Evolutionary conservation across 2,113 vertebrate genomes (phyloP).

Genomic region (Mobula birostris): DNA sequence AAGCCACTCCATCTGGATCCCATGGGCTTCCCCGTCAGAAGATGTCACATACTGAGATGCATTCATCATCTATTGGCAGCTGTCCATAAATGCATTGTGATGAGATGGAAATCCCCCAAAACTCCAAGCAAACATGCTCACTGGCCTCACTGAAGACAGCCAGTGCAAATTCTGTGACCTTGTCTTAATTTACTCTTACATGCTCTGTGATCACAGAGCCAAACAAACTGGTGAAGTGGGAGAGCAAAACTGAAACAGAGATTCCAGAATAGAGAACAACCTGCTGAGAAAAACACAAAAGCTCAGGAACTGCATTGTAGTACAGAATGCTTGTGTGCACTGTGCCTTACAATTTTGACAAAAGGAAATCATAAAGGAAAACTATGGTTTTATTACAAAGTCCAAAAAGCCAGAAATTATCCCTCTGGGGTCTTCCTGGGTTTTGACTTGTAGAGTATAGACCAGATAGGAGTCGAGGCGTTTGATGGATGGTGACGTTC

Average conservation of each 20-base stretch:
- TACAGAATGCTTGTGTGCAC: no score
- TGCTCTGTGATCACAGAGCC: background rate
- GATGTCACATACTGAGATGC: constrained; percentile 9
- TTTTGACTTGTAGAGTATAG: no score
- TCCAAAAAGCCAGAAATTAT: no score
- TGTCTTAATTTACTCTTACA: constrained; percentile 6
- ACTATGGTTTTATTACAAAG: no score
- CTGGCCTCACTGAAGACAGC: background rate
- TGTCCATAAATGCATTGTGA: constrained; percentile 15
- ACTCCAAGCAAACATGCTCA: background rate
- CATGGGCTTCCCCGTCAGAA: background rate
- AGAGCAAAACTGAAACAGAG: background rate
- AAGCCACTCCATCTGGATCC: background rate
- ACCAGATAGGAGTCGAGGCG: no score
- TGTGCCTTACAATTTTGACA: no score
- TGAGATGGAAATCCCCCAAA: constrained; percentile 17
- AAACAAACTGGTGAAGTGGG: background rate
- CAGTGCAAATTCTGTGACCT: constrained; percentile 13
- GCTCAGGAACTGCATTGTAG: background rate
- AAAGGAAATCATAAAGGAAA: no score
- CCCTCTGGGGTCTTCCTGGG: no score
- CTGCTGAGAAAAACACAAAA: background rate
- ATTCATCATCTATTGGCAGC: constrained; percentile 36
- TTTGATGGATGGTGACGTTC: no score
- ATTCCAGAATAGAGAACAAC: background rate